These are phyloP conservation scores for Neodiprion pinetum DNA, from an alignment of 1,140 invertebrate genomes.

Conservation along the genomic window DNA sequence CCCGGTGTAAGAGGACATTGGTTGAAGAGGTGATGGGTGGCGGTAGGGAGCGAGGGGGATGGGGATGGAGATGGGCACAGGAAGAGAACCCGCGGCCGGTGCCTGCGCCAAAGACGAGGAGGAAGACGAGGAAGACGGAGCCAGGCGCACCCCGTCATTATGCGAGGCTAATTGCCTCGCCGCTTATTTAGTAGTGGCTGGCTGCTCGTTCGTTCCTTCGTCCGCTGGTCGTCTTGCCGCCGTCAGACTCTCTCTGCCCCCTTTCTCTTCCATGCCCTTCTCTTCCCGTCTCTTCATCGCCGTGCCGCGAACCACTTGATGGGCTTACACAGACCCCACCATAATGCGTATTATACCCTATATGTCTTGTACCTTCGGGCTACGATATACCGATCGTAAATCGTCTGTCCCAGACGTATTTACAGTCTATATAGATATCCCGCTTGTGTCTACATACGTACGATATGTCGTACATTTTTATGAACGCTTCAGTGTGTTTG, in stretches of 20 bases:
- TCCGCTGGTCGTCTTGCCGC: not conserved
- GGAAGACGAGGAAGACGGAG: constrained; percentile 6
- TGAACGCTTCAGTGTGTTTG: too few species aligned
- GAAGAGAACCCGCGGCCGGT: constrained; percentile 24
- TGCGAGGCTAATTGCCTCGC: constrained; percentile 38
- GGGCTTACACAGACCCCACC: not conserved
- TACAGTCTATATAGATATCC: too few species aligned
- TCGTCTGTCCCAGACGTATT: too few species aligned
- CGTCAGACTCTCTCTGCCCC: not conserved
- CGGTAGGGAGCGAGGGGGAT: too few species aligned
- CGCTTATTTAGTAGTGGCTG: constrained; percentile 29
- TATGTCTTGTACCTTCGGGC: too few species aligned
- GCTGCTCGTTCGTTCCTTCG: not conserved
- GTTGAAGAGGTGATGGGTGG: too few species aligned
- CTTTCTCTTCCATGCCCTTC: not conserved
- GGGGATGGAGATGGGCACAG: constrained; percentile 6
- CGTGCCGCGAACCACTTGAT: constrained; percentile 16
- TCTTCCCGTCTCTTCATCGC: not conserved
- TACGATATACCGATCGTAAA: too few species aligned
- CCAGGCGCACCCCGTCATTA: constrained; percentile 36
- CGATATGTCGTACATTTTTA: too few species aligned
- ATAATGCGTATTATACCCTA: too few species aligned
- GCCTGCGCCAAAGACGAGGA: not conserved
- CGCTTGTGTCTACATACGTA: too few species aligned
- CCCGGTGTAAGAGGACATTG: not conserved